A percentile compares a stretch with the other conserved stretches of the same genome.
phyloP scores from a whole-genome alignment of 2,888 invertebrate species.

The Agriopis aurantiaria region DNA sequence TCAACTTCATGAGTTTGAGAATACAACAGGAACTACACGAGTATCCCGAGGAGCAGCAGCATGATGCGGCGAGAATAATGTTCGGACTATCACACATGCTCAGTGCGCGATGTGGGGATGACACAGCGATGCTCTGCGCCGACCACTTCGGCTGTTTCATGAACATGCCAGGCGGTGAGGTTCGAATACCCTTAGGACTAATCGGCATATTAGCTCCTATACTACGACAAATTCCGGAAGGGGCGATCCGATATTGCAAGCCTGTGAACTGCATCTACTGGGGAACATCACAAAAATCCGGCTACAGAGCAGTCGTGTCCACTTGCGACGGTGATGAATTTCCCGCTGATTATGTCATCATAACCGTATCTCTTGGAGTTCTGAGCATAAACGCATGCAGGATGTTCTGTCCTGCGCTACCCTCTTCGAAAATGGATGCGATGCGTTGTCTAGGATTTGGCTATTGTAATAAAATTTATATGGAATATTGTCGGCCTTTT shows the following conservation, averaged over 20 bases:
- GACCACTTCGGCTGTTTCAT: conserved; percentile 76
- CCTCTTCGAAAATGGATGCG: conserved; percentile 89
- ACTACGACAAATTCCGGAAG: conserved; percentile 88
- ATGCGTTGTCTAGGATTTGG: conserved; percentile 90
- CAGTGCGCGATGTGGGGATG: conserved; percentile 88
- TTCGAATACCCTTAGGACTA: conserved; percentile 88
- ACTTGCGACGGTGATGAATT: conserved; percentile 90
- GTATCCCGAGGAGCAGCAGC: conserved; percentile 88
- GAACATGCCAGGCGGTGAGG: conserved; percentile 86
- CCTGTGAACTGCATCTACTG: conserved; percentile 90
- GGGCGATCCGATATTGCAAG: conserved; percentile 88
- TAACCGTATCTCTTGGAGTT: conserved; percentile 92
- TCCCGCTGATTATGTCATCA: conserved; percentile 92
- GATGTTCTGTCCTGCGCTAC: conserved; percentile 90
- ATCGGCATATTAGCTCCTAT: conserved; percentile 89
- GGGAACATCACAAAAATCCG: conserved; percentile 85
- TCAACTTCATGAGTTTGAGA: conserved; percentile 88
- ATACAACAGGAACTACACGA: conserved; percentile 90
- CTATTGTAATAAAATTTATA: conserved; percentile 91
- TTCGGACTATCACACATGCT: conserved; percentile 88
- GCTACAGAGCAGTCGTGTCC: conserved; percentile 85
- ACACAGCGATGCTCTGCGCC: conserved; percentile 77
- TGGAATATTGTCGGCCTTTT: conserved; percentile 91
- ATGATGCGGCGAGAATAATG: conserved; percentile 89
- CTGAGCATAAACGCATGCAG: conserved; percentile 88